Percentiles rank a stretch among this genome's conserved stretches.
Conservation (phyloP, 2,888 invertebrate species). For the Rotaria socialis region DNA sequence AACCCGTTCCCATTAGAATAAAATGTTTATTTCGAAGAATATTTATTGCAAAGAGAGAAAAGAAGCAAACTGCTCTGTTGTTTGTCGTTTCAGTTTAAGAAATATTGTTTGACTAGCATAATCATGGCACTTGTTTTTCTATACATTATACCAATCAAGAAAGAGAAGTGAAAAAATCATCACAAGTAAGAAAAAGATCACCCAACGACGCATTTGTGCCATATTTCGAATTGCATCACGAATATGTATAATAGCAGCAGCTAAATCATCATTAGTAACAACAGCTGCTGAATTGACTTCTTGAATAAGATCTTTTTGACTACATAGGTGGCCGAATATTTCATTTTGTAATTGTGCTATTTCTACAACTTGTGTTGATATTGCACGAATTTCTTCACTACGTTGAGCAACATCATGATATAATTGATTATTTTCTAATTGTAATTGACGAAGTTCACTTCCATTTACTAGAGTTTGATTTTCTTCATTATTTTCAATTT, state of each 20-base stretch:
- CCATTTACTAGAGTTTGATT: background rate
- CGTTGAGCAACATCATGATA: constrained; percentile 35
- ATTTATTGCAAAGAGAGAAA: background rate
- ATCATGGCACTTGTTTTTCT: background rate
- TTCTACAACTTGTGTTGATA: constrained; percentile 1
- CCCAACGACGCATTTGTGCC: constrained; percentile 30
- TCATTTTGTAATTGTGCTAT: constrained; percentile 20
- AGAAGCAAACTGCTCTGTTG: background rate
- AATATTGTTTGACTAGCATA: background rate
- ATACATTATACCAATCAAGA: constrained; percentile 36
- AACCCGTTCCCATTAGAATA: background rate
- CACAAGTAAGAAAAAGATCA: constrained; percentile 25
- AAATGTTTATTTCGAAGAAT: background rate
- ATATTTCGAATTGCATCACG: constrained; percentile 1
- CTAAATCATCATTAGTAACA: constrained; percentile 9
- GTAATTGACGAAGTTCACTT: constrained; percentile 1
- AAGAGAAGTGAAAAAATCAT: constrained; percentile 35
- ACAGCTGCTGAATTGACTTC: background rate
- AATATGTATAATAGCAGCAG: constrained; percentile 26
- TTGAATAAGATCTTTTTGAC: constrained; percentile 8
- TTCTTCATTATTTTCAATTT: background rate
- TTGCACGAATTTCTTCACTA: constrained; percentile 23
- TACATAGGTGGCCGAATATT: background rate
- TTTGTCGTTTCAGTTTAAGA: background rate
- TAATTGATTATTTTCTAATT: constrained; percentile 15